Base-by-base conservation (phyloP, 2,888 invertebrate genomes). In the Macroteleia sp. region DNA sequence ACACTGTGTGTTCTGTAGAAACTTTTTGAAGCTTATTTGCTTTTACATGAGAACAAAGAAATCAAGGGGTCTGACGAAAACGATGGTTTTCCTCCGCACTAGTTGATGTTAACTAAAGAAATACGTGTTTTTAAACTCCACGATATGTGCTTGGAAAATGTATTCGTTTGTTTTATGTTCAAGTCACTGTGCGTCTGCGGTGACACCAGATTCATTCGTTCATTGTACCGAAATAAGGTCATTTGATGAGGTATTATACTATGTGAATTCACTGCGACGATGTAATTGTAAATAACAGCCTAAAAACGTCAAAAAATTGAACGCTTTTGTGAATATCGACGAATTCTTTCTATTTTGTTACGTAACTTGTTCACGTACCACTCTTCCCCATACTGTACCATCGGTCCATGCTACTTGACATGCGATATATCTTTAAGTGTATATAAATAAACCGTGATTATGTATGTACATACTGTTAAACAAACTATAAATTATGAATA, bases 391-490 rank as follows among this genome's bases (percentile, higher is more conserved):
- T 80, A 77, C 77, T 61, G 76, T 67, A 74, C 73, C 57, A 73
- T 80, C 75, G 79, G 76, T 80, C 76, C 79, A 74, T 77, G 79
- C 71, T 71, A 80, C 54, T 81, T 69, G 54, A 81, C 84, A 81
- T 82, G 82, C 81, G 59, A 85, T 82, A 87, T 81, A 83, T 83
- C 81, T 87, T 85, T 87, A 81, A 86, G 85, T 88, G 86, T 84
- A 87, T 87, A 87, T 75, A 80, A 78, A 77, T 42, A 79, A 83
- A 82, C 78, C 84, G 82, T 86, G 84, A 87, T 85, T 86, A 77
- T 82, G 85, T 86, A 85, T 87, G 84, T 86, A 87, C 83, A 88
- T 87, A 87, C 82, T 85, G 85, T 87, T 87, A 86, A 84, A 86
- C 84, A 82, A 86, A 87, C 84, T 86, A 85, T 82, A 81, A 85